Evolutionary conservation across 2,797 vertebrate species (phyloP).

Genomic region (Pristis pectinata): DNA sequence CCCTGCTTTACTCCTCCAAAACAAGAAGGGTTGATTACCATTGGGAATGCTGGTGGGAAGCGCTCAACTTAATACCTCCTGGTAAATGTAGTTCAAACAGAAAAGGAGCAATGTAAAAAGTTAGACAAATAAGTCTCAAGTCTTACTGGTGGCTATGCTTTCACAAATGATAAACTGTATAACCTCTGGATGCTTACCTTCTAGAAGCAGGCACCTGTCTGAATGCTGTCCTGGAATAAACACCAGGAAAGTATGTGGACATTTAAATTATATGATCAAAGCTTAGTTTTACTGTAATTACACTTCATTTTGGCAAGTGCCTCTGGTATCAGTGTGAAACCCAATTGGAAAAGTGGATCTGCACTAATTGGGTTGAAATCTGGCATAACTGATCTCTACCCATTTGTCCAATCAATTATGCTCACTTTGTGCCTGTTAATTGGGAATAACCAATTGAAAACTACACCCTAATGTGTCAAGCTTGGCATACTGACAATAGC

Average conservation of each 20-base stretch:
- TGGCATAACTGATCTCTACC: not conserved
- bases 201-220: not conserved
- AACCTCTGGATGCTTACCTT: not conserved
- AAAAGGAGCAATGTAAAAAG: not conserved
- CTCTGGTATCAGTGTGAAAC: not conserved
- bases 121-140: not conserved
- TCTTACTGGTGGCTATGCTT: not conserved
- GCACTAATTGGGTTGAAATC: not conserved
- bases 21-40: no score
- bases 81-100: not conserved
- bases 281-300: not conserved
- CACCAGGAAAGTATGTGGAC: not conserved
- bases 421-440: not conserved
- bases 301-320: not conserved
- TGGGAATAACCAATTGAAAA: not conserved
- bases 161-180: not conserved
- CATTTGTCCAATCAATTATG: not conserved
- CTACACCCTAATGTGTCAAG: not conserved
- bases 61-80: no score
- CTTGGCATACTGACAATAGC: not conserved
- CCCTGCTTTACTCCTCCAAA: not conserved
- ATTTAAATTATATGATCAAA: conserved; percentile 9
- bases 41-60: not conserved
- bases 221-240: not conserved
- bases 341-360: not conserved